These are phyloP conservation scores for Drosophila demipolita DNA, from an alignment of 2,888 invertebrate species.

Conservation along the genomic window DNA sequence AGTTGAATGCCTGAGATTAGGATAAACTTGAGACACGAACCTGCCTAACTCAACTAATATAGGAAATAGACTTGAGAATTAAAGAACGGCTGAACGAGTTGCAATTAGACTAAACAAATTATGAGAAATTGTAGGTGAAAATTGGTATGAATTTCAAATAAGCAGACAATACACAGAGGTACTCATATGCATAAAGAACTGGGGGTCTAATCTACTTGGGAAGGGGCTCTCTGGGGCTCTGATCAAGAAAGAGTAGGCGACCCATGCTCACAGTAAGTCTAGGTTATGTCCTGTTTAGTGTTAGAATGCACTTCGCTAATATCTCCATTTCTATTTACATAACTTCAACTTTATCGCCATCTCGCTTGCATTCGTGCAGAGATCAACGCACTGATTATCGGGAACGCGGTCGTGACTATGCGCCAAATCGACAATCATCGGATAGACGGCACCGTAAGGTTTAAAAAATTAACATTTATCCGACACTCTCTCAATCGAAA, in stretches of 20 bases:
- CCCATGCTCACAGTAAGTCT: conserved; percentile 1
- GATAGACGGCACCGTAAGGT: conserved; percentile 80
- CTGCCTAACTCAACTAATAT: background rate
- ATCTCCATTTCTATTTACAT: background rate
- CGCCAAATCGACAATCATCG: conserved; percentile 70
- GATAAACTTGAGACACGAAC: background rate
- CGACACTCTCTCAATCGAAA: background rate
- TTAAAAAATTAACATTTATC: background rate
- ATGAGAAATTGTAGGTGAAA: too few species aligned
- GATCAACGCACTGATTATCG: conserved; percentile 77
- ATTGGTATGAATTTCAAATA: background rate
- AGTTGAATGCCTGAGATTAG: background rate
- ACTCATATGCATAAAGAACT: background rate
- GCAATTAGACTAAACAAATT: too few species aligned
- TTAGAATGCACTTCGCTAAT: background rate
- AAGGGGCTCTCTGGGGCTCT: background rate
- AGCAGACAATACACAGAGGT: background rate
- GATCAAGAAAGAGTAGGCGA: background rate
- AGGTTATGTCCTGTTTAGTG: background rate
- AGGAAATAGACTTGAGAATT: background rate
- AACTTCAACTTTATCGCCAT: background rate
- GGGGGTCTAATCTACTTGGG: background rate
- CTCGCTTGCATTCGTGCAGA: conserved; percentile 43
- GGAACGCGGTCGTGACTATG: conserved; percentile 81
- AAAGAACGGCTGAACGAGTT: background rate